A percentile compares a stretch with the other conserved stretches of the same genome.
These are phyloP conservation scores for Phallusia fumigata DNA, from an alignment of 23 tunicate species.

Conservation along the genomic window DNA sequence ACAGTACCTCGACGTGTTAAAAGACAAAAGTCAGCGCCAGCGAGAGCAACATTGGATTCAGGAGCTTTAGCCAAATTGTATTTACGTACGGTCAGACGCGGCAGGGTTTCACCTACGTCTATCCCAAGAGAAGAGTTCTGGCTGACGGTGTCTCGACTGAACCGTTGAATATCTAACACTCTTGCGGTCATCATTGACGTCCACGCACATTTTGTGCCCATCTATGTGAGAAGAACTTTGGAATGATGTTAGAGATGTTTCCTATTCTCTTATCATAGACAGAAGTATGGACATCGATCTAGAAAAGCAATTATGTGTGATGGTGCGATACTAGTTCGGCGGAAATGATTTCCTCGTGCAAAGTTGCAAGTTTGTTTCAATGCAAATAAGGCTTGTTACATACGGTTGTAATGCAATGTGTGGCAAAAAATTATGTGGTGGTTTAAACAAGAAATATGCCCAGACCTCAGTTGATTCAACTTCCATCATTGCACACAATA, in stretches of 20 bases:
- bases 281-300: background rate
- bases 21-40: no score
- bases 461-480: conserved; percentile 37
- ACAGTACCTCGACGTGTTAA: no score
- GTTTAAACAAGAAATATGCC: conserved; percentile 21
- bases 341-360: background rate
- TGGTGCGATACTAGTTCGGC: conserved; percentile 3
- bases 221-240: no score
- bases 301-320: background rate
- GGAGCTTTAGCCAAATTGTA: no score
- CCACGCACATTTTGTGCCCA: no score
- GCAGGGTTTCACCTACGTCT: no score
- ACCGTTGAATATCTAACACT: no score
- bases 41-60: no score
- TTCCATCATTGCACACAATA: conserved; percentile 12
- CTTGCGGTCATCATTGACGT: no score
- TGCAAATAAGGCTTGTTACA: background rate
- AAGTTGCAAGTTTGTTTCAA: background rate
- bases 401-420: conserved; percentile 1
- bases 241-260: background rate
- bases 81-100: no score
- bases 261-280: background rate
- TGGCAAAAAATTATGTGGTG: conserved; percentile 34
- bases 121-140: no score
- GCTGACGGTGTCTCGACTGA: no score